Evolutionary conservation across 2,888 invertebrate species (phyloP), one percentile per base, ranked within the genome.

Genomic region (Frankliniella intonsa): DNA sequence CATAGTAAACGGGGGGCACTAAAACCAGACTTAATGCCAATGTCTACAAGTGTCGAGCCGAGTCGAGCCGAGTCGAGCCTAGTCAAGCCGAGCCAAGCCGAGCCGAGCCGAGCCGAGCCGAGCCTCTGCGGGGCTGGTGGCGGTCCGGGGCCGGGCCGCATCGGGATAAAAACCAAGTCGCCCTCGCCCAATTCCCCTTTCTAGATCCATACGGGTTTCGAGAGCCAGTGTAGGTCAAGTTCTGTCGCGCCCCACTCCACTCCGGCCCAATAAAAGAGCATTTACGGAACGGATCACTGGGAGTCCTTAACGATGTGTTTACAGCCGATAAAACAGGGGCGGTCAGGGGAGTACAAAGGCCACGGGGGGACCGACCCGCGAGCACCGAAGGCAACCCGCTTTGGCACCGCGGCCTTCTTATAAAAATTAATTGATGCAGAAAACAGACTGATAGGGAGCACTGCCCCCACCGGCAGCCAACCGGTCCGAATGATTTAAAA

Each of bases 261-360:
- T 14, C 19, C 55, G 14, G 17, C 14, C 5, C 55, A 14, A 55
- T 55, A 55, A 55, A 55, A 55, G 55, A 19, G 11, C 14, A 55
- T 55, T 38, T 38, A 5, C 38, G 38, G 38, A 38, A 38, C 38
- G 5, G 38, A 38, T 2, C 38, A 38, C 38, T 38, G 5, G 62
- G 62, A 62, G 62, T 3, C 25, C 69, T 76, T 76, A 25, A 76
- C 22, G 69, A 76, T 9, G 69, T 76, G 69, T 76, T 76, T 69
- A 69, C 69, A 22, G 69, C 69, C 69, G 55, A 55, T 55, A 14
- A 55, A 55, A 10, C 14, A 19, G 55, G 55, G 5, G 38, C 38
- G 38, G 38, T 2, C 38, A 38, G 38, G n/a, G n/a, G n/a, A n/a
- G n/a, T n/a, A n/a, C 17, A 55, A 55, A 14, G 55, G 5, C 3